These are phyloP conservation scores for Drosophila pseudotalamancana DNA, from an alignment of 2,888 invertebrate species.

Conservation along the genomic window DNA sequence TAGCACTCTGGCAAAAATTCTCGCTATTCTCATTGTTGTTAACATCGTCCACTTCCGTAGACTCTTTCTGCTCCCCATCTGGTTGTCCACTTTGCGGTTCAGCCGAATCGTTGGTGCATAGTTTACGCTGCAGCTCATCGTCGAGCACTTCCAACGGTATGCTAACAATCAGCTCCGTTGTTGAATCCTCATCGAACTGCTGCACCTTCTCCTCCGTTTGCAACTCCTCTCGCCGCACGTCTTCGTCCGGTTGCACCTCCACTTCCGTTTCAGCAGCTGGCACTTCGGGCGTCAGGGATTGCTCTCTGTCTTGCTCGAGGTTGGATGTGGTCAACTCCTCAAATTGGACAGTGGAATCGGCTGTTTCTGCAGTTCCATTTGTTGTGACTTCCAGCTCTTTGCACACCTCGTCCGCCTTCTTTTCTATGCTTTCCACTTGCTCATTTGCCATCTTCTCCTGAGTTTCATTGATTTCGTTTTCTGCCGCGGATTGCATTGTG, in stretches of 20 bases:
- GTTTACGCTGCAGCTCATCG: conserved; percentile 56
- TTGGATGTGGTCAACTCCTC: conserved; percentile 63
- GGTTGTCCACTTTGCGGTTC: too few species aligned
- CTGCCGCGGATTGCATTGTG: background rate
- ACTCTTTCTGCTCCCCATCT: conserved; percentile 28
- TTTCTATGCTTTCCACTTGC: conserved; percentile 3
- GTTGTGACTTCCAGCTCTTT: background rate
- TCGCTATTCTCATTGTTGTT: conserved; percentile 66
- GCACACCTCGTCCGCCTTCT: background rate
- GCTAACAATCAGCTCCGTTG: conserved; percentile 53
- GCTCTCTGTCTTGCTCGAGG: conserved; percentile 26
- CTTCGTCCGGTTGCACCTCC: conserved; percentile 5
- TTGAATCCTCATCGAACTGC: background rate
- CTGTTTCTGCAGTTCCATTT: conserved; percentile 7
- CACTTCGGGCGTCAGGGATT: conserved; percentile 12
- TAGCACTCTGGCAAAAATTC: conserved; percentile 77
- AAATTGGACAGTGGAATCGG: conserved; percentile 40
- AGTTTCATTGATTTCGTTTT: background rate
- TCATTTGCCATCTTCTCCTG: too few species aligned
- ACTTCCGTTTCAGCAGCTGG: conserved; percentile 20
- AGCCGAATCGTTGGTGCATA: conserved; percentile 14
- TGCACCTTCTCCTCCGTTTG: background rate
- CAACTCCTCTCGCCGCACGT: background rate
- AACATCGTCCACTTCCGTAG: conserved; percentile 52
- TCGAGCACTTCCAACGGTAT: conserved; percentile 60